Conservation (phyloP, 1,140 invertebrate species). For the Eupristina koningsbergeri region DNA sequence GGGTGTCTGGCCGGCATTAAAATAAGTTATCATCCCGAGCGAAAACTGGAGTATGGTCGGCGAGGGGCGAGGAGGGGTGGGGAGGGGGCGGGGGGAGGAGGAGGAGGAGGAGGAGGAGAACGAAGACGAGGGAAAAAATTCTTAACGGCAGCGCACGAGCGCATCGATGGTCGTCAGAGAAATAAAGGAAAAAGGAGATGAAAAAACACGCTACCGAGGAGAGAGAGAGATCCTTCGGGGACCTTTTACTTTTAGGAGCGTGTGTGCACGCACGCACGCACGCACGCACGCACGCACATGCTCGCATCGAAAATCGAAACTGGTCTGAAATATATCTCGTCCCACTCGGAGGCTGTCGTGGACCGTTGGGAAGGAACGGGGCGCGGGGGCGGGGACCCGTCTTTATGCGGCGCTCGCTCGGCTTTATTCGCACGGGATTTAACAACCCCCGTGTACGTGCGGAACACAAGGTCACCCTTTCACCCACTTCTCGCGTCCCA, state of each 20-base stretch:
- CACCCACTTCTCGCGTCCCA: constrained; percentile 33
- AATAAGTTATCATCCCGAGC: neutral
- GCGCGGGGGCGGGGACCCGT: too few relatives aligned
- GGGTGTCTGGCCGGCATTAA: neutral
- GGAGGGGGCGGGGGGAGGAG: neutral
- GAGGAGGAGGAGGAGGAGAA: neutral
- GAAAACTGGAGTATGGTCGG: constrained; percentile 1
- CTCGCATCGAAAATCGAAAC: constrained; percentile 45
- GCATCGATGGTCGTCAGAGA: neutral
- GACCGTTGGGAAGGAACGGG: constrained; percentile 5
- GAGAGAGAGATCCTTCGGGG: constrained; percentile 49
- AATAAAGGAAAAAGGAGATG: constrained; percentile 20
- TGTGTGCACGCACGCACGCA: neutral
- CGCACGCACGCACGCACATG: neutral
- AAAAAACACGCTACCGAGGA: neutral
- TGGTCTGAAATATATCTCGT: constrained; percentile 39
- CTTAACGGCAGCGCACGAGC: neutral
- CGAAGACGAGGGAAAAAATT: constrained; percentile 27
- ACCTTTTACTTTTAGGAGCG: constrained; percentile 43
- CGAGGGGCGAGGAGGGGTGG: neutral
- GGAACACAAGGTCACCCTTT: constrained; percentile 53
- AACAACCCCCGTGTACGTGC: constrained; percentile 33
- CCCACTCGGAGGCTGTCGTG: neutral
- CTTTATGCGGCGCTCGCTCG: neutral
- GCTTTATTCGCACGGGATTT: constrained; percentile 37